Evolutionary conservation across 2,113 vertebrate genomes (phyloP), one percentile per base, ranked within the genome.

Genomic region (Siniperca chuatsi): DNA sequence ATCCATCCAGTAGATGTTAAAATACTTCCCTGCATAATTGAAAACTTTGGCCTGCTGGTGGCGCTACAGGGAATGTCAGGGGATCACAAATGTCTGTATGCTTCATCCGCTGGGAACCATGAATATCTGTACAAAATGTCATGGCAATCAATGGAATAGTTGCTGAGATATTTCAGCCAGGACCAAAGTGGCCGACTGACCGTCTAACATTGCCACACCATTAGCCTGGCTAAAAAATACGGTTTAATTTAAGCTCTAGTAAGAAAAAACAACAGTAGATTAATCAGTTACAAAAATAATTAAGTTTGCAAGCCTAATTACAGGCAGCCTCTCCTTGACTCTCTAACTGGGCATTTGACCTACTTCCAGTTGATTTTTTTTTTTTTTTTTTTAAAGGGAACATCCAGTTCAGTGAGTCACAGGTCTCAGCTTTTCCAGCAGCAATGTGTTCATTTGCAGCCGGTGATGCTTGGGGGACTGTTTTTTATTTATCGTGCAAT

Each of bases 291-390:
- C 23, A 2, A 37, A 33, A 62, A 42, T 48, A 44, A 40, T 73
- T 75, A 37, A 37, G 9, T 79, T 82, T 77, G 9, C 46, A 55
- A 55, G 15, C 33, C 4, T 74, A 1, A 68, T 77, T 40, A 74
- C 50, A 46, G 16, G 3, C 11, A 54, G 44, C 57, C 5, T 84
- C 60, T 64, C 42, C 44, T 57, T 7, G 4, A 52, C 62, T 90
- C 62, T 86, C 67, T 35, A 46, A 74, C 75, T 78, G 89, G 79
- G 70, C 44, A 20, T 50, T 86, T 92, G 90, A 92, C 91, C 92
- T 90, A 93, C 87, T 91, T 92, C 82, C 74, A 83, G 75, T 81
- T 81, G 76, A 89, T 89, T 29, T 29, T 25, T 25, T 25, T 25
- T 25, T 25, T 25, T 25, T 25, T 25, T 25, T 25, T 25, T 25